Evolutionary conservation across 2,113 vertebrate species (phyloP).

Genomic region (Myodes glareolus): DNA sequence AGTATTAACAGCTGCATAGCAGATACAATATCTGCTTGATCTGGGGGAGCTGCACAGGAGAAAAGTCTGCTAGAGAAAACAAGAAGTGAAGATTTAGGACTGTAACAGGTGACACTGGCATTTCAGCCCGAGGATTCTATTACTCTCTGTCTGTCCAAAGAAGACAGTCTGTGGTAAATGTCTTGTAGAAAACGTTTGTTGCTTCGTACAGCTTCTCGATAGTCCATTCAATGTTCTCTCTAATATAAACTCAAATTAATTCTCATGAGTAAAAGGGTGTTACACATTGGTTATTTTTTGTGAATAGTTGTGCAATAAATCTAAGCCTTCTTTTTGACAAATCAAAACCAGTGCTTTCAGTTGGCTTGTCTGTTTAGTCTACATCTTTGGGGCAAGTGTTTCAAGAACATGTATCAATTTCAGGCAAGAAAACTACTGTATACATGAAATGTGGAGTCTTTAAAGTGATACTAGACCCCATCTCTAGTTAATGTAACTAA

Average conservation of each 20-base stretch:
- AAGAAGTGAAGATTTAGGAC: neutral
- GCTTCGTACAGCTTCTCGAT: neutral
- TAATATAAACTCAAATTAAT: slow-evolving; percentile 18
- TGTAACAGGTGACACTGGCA: neutral
- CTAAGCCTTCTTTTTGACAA: slow-evolving; percentile 59
- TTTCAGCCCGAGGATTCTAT: neutral
- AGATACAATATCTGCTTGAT: neutral
- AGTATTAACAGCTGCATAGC: neutral
- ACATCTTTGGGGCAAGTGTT: slow-evolving; percentile 69
- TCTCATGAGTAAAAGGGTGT: neutral
- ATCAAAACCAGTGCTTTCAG: slow-evolving; percentile 71
- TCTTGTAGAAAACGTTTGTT: neutral
- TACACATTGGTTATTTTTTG: neutral
- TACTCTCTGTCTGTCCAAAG: neutral
- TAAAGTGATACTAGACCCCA: slow-evolving; percentile 16
- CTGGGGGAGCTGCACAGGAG: neutral
- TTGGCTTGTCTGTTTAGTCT: slow-evolving; percentile 82
- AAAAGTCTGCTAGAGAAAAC: neutral
- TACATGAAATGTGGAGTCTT: slow-evolving; percentile 47
- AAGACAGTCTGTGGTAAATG: neutral
- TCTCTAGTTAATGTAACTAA: slow-evolving; percentile 50
- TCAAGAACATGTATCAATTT: slow-evolving; percentile 79
- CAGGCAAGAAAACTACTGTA: slow-evolving; percentile 74
- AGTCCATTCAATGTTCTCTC: neutral
- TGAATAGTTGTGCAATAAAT: neutral